Base-by-base conservation (phyloP, 2,888 invertebrate species). In the Stenotaenia linearis region DNA sequence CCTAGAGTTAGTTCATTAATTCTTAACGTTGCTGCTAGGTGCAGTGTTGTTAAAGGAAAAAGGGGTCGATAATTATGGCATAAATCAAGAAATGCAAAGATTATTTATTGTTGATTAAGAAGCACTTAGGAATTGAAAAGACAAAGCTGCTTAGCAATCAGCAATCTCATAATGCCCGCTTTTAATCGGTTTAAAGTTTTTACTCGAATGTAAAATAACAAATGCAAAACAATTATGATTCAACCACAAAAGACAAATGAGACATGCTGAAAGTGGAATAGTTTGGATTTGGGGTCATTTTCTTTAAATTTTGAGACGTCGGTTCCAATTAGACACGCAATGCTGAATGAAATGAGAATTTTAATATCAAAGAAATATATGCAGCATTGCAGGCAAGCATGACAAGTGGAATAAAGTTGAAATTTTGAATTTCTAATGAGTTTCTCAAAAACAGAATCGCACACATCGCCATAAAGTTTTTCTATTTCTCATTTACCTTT, bases 51-150 rank as follows among this genome's bases (percentile, higher is more conserved):
- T n/a, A n/a, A n/a, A n/a, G 12, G 37, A 45, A 45, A 12, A 18
- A 5, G 5, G n/a, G 12, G n/a, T 45, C 45, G n/a, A 45, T 45
- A 45, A 45, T 45, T n/a, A 45, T 18, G 45, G 45, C 45, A 5
- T 45, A 45, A 45, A 45, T 45, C 45, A 45, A 45, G 45, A 18
- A 45, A 74, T 74, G 74, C 32, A 74, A 74, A 74, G 74, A 30
- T 74, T 74, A 28, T 74, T 74, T 74, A 25, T 28, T 74, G 28
- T 74, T 74, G 32, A 30, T 74, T 74, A 74, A 74, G 74, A n/a
- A 74, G 21, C 21, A 74, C 74, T 30, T 30, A 74, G 23, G 23
- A 32, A 74, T 74, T 28, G 28, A 32, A 28, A 74, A 74, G 32
- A 74, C 74, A 74, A 74, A 74, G 32, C 74, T 74, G 23, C 30